These are phyloP conservation scores for Forbesichthys papilliferus DNA, from an alignment of 2,113 vertebrate genomes.

Conservation along the genomic window DNA sequence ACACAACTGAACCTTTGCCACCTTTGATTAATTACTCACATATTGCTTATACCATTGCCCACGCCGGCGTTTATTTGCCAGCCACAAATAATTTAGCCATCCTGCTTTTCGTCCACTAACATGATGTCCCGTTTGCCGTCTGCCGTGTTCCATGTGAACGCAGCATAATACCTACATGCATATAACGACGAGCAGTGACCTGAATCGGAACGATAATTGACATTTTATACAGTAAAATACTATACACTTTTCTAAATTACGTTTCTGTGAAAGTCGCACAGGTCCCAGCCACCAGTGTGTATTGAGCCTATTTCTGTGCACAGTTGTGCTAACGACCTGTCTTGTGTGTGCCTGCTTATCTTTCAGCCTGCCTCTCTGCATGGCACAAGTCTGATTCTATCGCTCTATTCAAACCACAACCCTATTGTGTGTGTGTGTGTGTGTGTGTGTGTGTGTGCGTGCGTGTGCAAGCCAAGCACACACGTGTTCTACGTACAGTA, in stretches of 20 bases:
- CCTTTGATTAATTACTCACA: too few species aligned
- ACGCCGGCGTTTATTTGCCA: too few species aligned
- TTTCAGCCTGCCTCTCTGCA: slow-evolving; percentile 18
- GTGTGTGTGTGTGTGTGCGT: slow-evolving; percentile 22
- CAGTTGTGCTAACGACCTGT: slow-evolving; percentile 4
- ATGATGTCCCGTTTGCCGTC: too few species aligned
- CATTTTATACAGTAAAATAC: too few species aligned
- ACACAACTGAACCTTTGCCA: too few species aligned
- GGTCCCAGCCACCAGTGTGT: slow-evolving; percentile 18
- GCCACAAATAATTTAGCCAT: too few species aligned
- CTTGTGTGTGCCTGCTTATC: not conserved
- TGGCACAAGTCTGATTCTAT: slow-evolving; percentile 58
- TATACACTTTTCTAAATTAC: too few species aligned
- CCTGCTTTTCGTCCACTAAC: too few species aligned
- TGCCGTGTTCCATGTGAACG: too few species aligned
- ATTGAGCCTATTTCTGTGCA: slow-evolving; percentile 30
- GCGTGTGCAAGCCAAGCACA: not conserved
- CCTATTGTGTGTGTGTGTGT: not conserved
- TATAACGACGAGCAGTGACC: too few species aligned
- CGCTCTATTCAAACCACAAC: slow-evolving; percentile 30
- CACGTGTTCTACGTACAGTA: slow-evolving; percentile 13
- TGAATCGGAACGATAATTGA: too few species aligned
- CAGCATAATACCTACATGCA: not conserved
- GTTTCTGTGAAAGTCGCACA: not conserved
- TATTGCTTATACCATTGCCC: too few species aligned